Evolutionary conservation across 2,113 vertebrate species (phyloP).

Genomic region (Ardeotis arabs): DNA sequence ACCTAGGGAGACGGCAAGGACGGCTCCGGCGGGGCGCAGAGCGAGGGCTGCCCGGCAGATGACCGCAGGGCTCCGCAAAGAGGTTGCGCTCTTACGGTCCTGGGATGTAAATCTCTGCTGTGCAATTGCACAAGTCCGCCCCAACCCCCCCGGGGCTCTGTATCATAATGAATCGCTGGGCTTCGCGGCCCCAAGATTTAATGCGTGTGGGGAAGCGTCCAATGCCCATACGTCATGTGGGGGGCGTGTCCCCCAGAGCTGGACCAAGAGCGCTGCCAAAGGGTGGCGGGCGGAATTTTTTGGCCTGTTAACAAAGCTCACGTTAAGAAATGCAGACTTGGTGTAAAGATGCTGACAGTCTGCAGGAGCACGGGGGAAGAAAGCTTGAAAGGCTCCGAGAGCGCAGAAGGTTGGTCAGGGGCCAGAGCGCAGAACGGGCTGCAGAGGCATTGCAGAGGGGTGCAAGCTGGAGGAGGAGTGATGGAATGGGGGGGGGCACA

Average conservation of each 20-base stretch:
- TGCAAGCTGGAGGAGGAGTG: not conserved
- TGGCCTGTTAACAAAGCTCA: not conserved
- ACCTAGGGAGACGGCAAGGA: not conserved
- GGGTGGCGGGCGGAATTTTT: not conserved
- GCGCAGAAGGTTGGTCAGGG: not conserved
- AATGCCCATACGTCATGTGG: not conserved
- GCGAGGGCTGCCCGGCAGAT: not conserved
- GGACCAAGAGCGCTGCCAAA: not conserved
- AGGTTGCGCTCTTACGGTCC: not conserved
- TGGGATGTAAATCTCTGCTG: not conserved
- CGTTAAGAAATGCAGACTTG: not conserved
- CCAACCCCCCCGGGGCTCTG: not conserved
- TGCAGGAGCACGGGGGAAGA: not conserved
- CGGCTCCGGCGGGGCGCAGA: fast-evolving
- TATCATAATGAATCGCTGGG: not conserved
- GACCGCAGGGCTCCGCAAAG: not conserved
- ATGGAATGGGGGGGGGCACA: not conserved
- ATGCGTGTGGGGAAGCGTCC: not conserved
- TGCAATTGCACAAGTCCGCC: not conserved
- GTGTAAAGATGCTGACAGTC: not conserved
- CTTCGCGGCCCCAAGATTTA: not conserved
- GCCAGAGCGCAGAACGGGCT: not conserved
- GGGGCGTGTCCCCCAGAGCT: not conserved
- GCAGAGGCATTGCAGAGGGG: not conserved
- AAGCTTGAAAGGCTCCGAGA: not conserved